Base-by-base conservation (phyloP, 2,888 invertebrate species). In the Melanophora roralis region DNA sequence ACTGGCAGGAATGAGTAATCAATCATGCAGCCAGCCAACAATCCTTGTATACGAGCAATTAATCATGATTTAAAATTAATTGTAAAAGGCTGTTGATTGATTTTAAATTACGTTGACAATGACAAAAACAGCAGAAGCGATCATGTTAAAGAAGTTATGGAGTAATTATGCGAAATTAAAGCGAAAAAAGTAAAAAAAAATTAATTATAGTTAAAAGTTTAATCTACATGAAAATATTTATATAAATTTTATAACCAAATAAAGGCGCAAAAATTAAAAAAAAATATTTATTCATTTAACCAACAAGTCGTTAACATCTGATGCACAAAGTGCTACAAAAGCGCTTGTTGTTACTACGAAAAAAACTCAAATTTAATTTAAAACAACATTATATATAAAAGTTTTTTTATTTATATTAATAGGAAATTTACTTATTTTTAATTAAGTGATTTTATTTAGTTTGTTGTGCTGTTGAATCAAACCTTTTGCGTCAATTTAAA, bases 11-110 rank as follows among this genome's bases (percentile, higher is more conserved):
- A 47, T 45, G 27, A 64, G 21, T 65, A 76, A 76, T 76, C 69
- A 76, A 76, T 76, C 64, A 78, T 67, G 34, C 60, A 11, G 45
- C 53, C 53, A 60, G 69, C 40, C 57, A 59, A 27, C 65, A 40
- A 38, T n/a, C 47, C 45, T 57, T 49, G 60, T 60, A 45, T 23
- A 62, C 43, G 34, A 55, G 65, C 62, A 62, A 75, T 79, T 79
- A 75, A 79, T 79, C 71, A 75, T 75, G 23, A 75, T 75, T 21
- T 65, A 72, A 72, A 79, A 75, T 79, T 75, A 72, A 79, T 79
- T 55, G 72, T 57, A 79, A 67, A 40, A 51, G 72, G 71, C 67
- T 79, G 71, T 62, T 75, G 57, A 67, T 72, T 75, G 75, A 71
- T 72, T 72, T 75, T 67, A 51, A 79, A 67, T 75, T 65, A 69